Evolutionary conservation across 2,113 vertebrate species (phyloP).

Genomic region (Fulica atra): DNA sequence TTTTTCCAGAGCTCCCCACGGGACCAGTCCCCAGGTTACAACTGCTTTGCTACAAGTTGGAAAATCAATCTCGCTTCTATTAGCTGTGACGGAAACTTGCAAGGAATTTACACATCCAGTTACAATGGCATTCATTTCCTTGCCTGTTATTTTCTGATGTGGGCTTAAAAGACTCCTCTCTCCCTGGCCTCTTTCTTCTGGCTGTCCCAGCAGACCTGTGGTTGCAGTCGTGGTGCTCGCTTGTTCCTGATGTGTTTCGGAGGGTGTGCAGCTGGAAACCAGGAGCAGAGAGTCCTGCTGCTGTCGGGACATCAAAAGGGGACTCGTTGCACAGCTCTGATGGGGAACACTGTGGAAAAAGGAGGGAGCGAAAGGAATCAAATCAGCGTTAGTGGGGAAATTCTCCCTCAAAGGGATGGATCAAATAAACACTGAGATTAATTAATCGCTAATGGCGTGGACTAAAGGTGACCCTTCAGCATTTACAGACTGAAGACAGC

Average conservation of each 20-base stretch:
- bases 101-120: neutral
- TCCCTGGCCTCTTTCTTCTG: neutral
- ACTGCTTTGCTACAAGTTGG: neutral
- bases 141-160: neutral
- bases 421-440: conserved; percentile 53
- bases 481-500: conserved; percentile 26
- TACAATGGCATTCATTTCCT: neutral
- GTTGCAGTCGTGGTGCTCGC: neutral
- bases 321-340: rapidly evolving
- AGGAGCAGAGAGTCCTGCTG: neutral
- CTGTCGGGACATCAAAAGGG: neutral
- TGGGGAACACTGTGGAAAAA: neutral
- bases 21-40: neutral
- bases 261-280: neutral
- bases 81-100: neutral
- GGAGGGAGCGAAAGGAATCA: neutral
- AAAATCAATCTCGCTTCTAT: neutral
- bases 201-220: neutral
- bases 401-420: neutral
- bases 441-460: conserved; percentile 46
- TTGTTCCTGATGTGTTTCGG: rapidly evolving
- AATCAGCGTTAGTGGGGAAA: neutral
- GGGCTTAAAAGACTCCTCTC: neutral
- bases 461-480: conserved; percentile 51
- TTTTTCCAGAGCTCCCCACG: neutral